Conservation (phyloP, 1,140 invertebrate genomes). For the Globodera ellingtonae region DNA sequence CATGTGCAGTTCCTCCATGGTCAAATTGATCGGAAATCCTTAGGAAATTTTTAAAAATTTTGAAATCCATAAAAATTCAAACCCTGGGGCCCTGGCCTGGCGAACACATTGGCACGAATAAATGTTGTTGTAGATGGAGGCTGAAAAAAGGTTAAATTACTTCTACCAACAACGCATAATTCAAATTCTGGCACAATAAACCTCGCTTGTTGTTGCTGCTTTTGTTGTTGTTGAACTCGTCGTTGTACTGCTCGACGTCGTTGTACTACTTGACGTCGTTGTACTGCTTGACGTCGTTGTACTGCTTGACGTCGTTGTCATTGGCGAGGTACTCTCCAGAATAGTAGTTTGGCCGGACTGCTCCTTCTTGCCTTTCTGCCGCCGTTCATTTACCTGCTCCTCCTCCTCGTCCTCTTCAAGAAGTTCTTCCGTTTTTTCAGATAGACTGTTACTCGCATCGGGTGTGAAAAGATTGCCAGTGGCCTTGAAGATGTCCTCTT, state of each 20-base stretch:
- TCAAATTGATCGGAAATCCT: constrained; percentile 28
- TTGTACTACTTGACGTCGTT: constrained; percentile 43
- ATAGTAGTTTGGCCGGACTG: neutral
- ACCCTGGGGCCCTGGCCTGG: constrained; percentile 1
- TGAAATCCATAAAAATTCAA: neutral
- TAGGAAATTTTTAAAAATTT: neutral
- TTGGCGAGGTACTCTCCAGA: neutral
- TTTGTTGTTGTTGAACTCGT: constrained; percentile 20
- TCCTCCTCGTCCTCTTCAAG: constrained; percentile 6
- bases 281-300: constrained; percentile 42
- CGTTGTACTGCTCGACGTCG: constrained; percentile 13
- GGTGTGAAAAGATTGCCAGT: constrained; percentile 35
- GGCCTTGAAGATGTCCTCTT: constrained; percentile 52
- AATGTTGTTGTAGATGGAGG: constrained; percentile 40
- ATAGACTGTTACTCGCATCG: constrained; percentile 22
- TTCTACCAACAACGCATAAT: neutral
- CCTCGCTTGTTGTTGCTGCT: constrained; percentile 16
- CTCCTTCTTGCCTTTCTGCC: constrained; percentile 9
- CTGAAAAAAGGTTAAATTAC: constrained; percentile 14
- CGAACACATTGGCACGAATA: constrained; percentile 41
- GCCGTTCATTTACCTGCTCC: neutral
- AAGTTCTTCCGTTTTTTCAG: constrained; percentile 1
- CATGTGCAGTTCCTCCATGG: constrained; percentile 8
- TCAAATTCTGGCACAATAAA: neutral
- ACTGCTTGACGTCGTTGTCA: neutral